These are phyloP conservation scores for Himalopsyche japonica DNA, from an alignment of 2,888 invertebrate genomes.

Conservation along the genomic window DNA sequence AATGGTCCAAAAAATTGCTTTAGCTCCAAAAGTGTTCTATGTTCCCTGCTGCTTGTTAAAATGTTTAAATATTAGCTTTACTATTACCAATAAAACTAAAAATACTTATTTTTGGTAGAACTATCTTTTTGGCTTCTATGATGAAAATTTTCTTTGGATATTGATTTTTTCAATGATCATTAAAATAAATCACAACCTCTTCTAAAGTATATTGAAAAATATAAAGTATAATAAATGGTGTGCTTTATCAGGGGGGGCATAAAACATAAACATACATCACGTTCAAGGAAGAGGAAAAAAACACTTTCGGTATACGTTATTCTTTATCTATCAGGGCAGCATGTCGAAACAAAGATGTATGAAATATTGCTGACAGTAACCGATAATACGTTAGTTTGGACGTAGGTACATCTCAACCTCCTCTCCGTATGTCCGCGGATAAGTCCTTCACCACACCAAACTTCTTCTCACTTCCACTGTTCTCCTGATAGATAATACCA, in stretches of 20 bases:
- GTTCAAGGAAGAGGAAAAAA: constrained; percentile 25
- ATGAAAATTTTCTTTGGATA: no score
- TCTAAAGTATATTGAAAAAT: constrained; percentile 14
- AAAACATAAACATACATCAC: constrained; percentile 31
- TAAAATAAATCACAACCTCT: neutral
- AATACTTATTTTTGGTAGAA: no score
- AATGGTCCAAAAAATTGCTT: no score
- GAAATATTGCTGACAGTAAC: constrained; percentile 39
- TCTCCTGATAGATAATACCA: constrained; percentile 40
- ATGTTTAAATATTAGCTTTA: no score
- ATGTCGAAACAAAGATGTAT: constrained; percentile 40
- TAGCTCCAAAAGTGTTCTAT: no score
- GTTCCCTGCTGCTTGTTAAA: no score
- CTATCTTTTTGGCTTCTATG: no score
- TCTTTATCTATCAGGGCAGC: constrained; percentile 38
- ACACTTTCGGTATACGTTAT: constrained; percentile 24
- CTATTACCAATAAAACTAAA: no score
- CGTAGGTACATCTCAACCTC: neutral
- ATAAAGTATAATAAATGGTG: constrained; percentile 26
- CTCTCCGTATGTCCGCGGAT: constrained; percentile 12
- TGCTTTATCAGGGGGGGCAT: constrained; percentile 21
- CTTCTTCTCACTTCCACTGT: constrained; percentile 20
- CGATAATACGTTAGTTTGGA: constrained; percentile 34
- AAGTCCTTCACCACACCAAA: constrained; percentile 26
- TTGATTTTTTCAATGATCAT: neutral